A percentile compares a stretch with the other conserved stretches of the same genome.
phyloP scores from a whole-genome alignment of 37 sponge, comb jelly and placozoan species.

The Axinella damicornis region DNA sequence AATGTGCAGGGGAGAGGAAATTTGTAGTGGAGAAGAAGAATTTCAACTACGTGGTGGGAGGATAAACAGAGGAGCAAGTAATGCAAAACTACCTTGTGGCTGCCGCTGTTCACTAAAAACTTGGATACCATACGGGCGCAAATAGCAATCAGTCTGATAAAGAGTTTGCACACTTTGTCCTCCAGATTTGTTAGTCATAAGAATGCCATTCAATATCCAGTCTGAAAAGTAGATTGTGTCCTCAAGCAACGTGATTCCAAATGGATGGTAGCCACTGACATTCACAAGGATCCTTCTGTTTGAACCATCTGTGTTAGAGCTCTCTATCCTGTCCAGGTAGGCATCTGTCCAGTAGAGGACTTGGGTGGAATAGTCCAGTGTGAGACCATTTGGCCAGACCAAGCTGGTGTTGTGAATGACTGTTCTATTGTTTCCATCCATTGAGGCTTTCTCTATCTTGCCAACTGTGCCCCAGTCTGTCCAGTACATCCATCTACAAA shows the following conservation, averaged over 20 bases:
- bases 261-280: slow-evolving; percentile 50
- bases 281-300: slow-evolving; percentile 17
- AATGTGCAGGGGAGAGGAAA: too few species aligned
- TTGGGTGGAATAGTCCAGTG: slow-evolving; percentile 62
- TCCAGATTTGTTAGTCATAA: too few species aligned
- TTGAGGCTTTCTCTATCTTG: slow-evolving; percentile 55
- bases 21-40: too few species aligned
- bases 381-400: slow-evolving; percentile 65
- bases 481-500: slow-evolving; percentile 69
- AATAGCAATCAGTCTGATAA: not conserved
- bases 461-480: slow-evolving; percentile 66
- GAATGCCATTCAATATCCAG: slow-evolving; percentile 31
- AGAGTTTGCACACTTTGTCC: not conserved
- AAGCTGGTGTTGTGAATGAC: slow-evolving; percentile 12
- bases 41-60: too few species aligned
- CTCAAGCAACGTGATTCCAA: slow-evolving; percentile 48
- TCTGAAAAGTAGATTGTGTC: slow-evolving; percentile 76
- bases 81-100: slow-evolving; percentile 23
- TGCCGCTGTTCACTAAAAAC: slow-evolving; percentile 10
- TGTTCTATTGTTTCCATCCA: slow-evolving; percentile 59
- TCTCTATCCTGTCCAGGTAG: slow-evolving; percentile 49
- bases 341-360: slow-evolving; percentile 85
- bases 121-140: slow-evolving; percentile 31
- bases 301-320: slow-evolving; percentile 52
- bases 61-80: too few species aligned